phyloP scores from a whole-genome alignment of 1,140 invertebrate genomes.

The Heterodera schachtii region DNA sequence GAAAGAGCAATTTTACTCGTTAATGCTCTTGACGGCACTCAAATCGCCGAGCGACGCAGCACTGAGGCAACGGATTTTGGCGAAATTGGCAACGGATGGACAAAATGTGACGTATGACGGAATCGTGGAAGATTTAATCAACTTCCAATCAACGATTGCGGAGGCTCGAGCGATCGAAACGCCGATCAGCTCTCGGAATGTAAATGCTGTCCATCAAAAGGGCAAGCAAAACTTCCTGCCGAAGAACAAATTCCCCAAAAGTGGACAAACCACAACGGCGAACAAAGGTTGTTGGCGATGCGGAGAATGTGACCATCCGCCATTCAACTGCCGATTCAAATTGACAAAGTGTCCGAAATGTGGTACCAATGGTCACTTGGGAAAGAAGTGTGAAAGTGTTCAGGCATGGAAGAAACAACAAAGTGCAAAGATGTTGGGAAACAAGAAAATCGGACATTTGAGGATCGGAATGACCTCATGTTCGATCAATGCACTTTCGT shows the following conservation, averaged over 20 bases:
- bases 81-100: not conserved
- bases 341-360: not conserved
- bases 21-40: not conserved
- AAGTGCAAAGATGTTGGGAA: not conserved
- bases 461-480: not conserved
- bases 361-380: not conserved
- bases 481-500: not conserved
- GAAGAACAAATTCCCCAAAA: too few relatives aligned
- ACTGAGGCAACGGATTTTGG: not conserved
- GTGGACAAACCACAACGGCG: not conserved
- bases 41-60: not conserved
- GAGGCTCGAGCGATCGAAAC: not conserved
- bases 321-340: not conserved
- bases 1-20: not conserved
- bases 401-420: not conserved
- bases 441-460: not conserved
- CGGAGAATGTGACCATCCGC: not conserved
- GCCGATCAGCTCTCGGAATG: not conserved
- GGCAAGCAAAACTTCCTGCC: too few relatives aligned
- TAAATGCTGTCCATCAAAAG: not conserved
- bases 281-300: conserved; percentile 2
- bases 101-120: not conserved
- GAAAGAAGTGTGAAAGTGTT: not conserved
- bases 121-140: not conserved
- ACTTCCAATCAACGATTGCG: not conserved